These are phyloP conservation scores for Allobates femoralis DNA, from an alignment of 2,797 vertebrate species.

Conservation along the genomic window DNA sequence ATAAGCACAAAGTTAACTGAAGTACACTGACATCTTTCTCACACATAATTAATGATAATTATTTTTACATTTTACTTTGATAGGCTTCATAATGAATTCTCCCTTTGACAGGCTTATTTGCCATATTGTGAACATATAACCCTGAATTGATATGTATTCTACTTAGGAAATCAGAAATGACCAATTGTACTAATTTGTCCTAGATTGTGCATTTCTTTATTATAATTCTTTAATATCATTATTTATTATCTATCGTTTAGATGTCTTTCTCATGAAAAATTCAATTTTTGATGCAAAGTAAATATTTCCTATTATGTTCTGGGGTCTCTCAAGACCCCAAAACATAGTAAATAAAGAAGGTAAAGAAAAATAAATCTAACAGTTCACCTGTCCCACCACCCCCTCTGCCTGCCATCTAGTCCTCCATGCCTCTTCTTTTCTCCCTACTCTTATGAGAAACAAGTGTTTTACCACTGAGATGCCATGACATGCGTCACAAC, in stretches of 20 bases:
- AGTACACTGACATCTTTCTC: neutral
- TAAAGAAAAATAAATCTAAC: too few relatives aligned
- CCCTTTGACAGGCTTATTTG: neutral
- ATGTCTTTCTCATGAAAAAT: neutral
- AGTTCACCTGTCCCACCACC: too few relatives aligned
- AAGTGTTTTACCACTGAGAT: too few relatives aligned
- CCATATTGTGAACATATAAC: neutral
- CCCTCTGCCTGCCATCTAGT: too few relatives aligned
- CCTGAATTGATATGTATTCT: neutral
- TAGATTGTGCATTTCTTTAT: neutral
- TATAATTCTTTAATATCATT: too few relatives aligned
- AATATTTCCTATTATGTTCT: too few relatives aligned
- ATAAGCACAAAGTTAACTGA: neutral
- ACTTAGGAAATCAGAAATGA: neutral
- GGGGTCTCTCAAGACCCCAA: too few relatives aligned
- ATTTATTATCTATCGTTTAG: neutral
- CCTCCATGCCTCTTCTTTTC: too few relatives aligned
- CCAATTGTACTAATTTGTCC: neutral
- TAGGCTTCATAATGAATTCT: neutral
- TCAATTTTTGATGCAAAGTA: too few relatives aligned
- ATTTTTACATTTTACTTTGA: neutral
- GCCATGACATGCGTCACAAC: too few relatives aligned
- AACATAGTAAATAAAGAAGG: too few relatives aligned
- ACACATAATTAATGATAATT: slow-evolving; percentile 3
- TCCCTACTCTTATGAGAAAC: too few relatives aligned